Evolutionary conservation across 2,113 vertebrate genomes (phyloP).

Genomic region (Dasypus novemcinctus): DNA sequence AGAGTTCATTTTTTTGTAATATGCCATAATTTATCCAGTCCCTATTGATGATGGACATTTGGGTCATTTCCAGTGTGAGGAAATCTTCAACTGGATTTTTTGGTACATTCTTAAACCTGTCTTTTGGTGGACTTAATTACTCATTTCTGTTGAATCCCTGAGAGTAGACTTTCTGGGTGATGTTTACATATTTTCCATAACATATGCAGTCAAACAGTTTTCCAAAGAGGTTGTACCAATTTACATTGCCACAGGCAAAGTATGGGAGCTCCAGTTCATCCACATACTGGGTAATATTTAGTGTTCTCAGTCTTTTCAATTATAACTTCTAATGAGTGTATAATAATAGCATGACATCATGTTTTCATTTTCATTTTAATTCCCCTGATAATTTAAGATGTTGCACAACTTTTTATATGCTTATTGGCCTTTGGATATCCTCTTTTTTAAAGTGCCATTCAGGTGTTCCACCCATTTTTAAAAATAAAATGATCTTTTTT

Average conservation of each 20-base stretch:
- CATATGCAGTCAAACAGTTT: neutral
- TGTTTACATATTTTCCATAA: neutral
- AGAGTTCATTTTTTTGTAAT: neutral
- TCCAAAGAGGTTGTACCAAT: neutral
- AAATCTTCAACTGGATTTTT: neutral
- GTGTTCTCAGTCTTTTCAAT: neutral
- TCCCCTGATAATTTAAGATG: neutral
- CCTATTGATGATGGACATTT: neutral
- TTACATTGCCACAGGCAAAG: neutral
- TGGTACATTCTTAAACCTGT: neutral
- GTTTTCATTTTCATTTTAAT: neutral
- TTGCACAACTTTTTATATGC: neutral
- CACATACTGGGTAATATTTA: neutral
- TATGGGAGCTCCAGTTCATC: neutral
- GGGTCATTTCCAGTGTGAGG: neutral
- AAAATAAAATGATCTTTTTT: neutral
- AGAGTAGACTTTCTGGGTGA: neutral
- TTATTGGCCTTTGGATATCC: neutral
- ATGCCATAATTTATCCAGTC: neutral
- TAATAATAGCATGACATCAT: neutral
- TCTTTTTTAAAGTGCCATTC: neutral
- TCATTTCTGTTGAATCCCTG: neutral
- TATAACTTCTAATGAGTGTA: neutral
- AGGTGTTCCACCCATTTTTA: neutral
- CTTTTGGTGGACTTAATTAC: neutral